Percentiles rank a stretch among this genome's conserved stretches.
These are phyloP conservation scores for Parauchenoglanis punctatus DNA, from an alignment of 2,797 vertebrate species.

Conservation along the genomic window DNA sequence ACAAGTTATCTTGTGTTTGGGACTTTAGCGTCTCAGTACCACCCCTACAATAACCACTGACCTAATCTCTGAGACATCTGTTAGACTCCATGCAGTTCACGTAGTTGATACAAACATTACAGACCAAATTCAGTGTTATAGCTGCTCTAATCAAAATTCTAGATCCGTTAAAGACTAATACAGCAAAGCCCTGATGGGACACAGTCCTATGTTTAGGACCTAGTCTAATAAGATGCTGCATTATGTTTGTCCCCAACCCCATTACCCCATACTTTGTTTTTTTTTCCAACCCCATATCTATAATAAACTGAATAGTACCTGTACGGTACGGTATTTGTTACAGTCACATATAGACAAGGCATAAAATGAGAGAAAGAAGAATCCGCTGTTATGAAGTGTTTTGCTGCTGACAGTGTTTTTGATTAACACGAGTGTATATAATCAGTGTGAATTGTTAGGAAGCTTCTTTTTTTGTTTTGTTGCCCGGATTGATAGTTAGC, in stretches of 20 bases:
- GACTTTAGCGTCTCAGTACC: too few species aligned
- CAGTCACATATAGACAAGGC: neutral
- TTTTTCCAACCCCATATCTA: neutral
- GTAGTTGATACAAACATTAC: neutral
- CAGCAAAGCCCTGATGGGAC: too few species aligned
- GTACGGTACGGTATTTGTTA: neutral
- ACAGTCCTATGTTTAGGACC: neutral
- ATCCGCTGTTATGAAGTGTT: conserved; percentile 2
- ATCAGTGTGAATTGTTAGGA: conserved; percentile 31
- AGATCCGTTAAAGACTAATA: neutral
- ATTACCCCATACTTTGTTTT: neutral
- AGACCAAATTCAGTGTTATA: neutral
- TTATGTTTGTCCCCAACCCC: neutral
- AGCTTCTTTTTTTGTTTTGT: conserved; percentile 26
- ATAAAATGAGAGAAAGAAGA: neutral
- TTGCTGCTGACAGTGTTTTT: neutral
- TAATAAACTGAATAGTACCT: neutral
- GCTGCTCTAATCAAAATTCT: neutral
- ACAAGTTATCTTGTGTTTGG: too few species aligned
- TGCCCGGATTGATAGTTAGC: conserved; percentile 55
- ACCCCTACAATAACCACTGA: neutral
- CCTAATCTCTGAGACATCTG: neutral
- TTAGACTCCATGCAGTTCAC: neutral
- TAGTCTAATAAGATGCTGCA: neutral
- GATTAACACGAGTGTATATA: neutral